Conservation (phyloP, 2,797 vertebrate species). For the Tapera naevia region DNA sequence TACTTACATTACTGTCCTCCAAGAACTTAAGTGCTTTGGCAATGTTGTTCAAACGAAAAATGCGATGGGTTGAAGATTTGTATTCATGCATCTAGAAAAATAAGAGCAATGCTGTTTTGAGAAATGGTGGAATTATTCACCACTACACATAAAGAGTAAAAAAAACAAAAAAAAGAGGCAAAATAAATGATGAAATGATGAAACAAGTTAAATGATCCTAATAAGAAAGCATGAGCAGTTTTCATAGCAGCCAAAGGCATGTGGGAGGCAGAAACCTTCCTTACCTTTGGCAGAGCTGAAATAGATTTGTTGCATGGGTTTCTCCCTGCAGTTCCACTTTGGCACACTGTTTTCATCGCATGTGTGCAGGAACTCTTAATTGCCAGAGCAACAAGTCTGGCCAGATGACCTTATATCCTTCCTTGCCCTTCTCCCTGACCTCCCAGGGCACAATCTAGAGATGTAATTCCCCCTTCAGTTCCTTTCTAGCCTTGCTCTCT, state of each 20-base stretch:
- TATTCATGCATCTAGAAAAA: slow-evolving; percentile 88
- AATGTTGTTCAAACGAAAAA: slow-evolving; percentile 97
- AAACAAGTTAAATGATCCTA: background rate
- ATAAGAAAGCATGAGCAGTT: background rate
- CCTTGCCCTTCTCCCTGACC: background rate
- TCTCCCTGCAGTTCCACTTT: background rate
- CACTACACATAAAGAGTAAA: background rate
- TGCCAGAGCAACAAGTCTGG: background rate
- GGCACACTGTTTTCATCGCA: background rate
- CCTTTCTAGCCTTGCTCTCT: background rate
- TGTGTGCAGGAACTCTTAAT: background rate
- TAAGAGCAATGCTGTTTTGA: background rate
- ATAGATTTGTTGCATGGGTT: background rate
- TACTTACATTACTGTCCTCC: slow-evolving; percentile 95
- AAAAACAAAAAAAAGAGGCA: background rate
- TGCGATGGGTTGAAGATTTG: slow-evolving; percentile 93
- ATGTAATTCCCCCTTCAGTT: background rate
- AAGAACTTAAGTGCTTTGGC: slow-evolving; percentile 93
- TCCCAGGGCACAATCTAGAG: background rate
- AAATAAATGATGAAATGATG: background rate
- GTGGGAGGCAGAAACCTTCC: background rate
- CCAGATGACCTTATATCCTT: background rate
- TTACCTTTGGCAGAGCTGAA: background rate
- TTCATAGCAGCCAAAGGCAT: background rate
- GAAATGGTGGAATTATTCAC: background rate